Conservation (phyloP, 2,113 vertebrate species). For the Bucco capensis region DNA sequence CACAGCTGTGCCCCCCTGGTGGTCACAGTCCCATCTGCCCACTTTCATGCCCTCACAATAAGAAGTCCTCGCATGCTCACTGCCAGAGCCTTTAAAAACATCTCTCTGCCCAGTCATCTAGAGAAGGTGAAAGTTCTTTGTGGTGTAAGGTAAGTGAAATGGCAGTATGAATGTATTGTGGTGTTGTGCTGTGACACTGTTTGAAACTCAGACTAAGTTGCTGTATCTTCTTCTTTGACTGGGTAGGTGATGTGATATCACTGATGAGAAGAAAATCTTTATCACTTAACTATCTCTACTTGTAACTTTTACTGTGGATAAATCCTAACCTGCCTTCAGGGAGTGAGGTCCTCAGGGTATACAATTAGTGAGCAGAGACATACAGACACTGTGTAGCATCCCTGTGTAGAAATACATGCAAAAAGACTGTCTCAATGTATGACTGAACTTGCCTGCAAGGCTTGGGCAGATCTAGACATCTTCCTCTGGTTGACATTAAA, state of each 20-base stretch:
- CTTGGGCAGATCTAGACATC: not conserved
- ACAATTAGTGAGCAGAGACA: not conserved
- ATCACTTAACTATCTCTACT: not conserved
- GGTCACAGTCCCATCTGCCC: not conserved
- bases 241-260: not conserved
- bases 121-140: not conserved
- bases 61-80: not conserved
- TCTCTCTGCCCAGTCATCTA: not conserved
- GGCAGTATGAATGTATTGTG: too few species aligned
- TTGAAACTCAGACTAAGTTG: not conserved
- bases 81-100: not conserved
- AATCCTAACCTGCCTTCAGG: not conserved
- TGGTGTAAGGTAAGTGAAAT: not conserved
- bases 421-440: accelerated
- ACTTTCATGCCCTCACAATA: not conserved
- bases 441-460: not conserved
- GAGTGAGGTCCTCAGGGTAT: not conserved
- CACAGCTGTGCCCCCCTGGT: accelerated
- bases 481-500: not conserved
- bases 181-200: not conserved
- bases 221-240: not conserved
- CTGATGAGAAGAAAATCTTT: not conserved
- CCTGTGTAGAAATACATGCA: not conserved
- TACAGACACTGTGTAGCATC: accelerated
- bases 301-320: not conserved